Conservation (phyloP, 1,140 invertebrate species). For the Heliothis subflexa region DNA sequence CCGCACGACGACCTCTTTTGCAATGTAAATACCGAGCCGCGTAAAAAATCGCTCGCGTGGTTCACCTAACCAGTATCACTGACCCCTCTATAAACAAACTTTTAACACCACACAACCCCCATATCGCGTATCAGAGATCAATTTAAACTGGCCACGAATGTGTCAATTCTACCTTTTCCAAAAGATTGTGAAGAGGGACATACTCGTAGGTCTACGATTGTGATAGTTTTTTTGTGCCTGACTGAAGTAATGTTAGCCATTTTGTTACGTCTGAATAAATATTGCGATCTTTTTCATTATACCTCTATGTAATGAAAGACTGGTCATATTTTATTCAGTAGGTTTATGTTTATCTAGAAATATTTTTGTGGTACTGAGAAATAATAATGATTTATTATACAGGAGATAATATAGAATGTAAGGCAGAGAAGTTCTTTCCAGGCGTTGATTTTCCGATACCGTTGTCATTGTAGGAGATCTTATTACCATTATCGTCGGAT, state of each 20-base stretch:
- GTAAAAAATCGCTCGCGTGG: slow-evolving; percentile 40
- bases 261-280: not conserved
- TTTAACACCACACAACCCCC: not conserved
- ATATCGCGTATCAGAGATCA: slow-evolving; percentile 25
- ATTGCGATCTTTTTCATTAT: not conserved
- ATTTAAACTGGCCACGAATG: slow-evolving; percentile 4
- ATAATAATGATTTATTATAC: too few species aligned
- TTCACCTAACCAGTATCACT: not conserved
- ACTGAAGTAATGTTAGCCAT: not conserved
- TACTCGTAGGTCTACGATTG: slow-evolving; percentile 10
- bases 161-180: slow-evolving; percentile 44
- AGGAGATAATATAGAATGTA: too few species aligned
- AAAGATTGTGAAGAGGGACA: slow-evolving; percentile 36
- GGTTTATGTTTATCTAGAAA: too few species aligned
- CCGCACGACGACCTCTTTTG: slow-evolving; percentile 32
- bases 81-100: not conserved
- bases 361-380: too few species aligned
- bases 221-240: not conserved
- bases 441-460: too few species aligned
- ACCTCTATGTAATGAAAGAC: too few species aligned
- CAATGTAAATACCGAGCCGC: slow-evolving; percentile 36
- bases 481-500: too few species aligned
- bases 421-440: too few species aligned
- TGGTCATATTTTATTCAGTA: too few species aligned
- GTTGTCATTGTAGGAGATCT: too few species aligned